Evolutionary conservation across 2,797 vertebrate genomes (phyloP).

Genomic region (Nannoperca australis): DNA sequence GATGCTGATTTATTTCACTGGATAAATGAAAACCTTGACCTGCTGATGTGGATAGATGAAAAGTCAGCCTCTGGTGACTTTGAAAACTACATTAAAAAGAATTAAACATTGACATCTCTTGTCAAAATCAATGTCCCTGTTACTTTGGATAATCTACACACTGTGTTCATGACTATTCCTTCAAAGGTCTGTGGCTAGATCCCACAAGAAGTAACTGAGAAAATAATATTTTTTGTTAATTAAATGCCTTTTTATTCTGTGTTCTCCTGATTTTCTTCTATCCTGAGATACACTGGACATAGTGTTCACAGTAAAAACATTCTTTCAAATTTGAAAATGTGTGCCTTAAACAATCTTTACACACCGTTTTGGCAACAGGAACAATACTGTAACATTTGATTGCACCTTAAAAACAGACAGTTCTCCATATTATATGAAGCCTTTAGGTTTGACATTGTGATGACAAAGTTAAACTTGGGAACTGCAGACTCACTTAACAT

Average conservation of each 20-base stretch:
- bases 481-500: conserved; percentile 30
- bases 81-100: neutral
- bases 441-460: conserved; percentile 7
- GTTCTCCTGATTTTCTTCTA: neutral
- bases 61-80: neutral
- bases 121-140: neutral
- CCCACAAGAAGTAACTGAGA: neutral
- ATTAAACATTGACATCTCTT: neutral
- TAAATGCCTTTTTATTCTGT: neutral
- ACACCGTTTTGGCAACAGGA: neutral
- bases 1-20: neutral
- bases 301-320: neutral
- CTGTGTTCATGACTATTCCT: neutral
- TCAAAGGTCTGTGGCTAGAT: neutral
- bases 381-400: neutral
- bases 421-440: conserved; percentile 1
- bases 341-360: neutral
- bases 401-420: neutral
- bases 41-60: neutral
- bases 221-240: neutral
- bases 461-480: conserved; percentile 16
- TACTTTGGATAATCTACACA: neutral
- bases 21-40: neutral
- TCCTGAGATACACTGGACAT: neutral
- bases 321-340: no score